Percentiles rank a stretch among this genome's conserved stretches.
These are phyloP conservation scores for Drosophila bocqueti DNA, from an alignment of 1,140 invertebrate genomes.

Conservation along the genomic window DNA sequence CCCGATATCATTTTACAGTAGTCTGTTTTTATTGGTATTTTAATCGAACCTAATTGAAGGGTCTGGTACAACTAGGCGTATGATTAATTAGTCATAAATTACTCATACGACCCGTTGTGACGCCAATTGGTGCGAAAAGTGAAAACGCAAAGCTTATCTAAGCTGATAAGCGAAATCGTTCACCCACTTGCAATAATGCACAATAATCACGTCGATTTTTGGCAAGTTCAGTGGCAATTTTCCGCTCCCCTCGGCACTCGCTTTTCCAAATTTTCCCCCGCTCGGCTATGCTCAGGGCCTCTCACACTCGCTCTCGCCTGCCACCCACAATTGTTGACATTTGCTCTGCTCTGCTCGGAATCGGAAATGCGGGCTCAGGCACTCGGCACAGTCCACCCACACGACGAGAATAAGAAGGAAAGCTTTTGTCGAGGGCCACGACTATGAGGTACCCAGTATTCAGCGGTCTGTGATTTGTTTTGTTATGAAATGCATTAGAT, in stretches of 20 bases:
- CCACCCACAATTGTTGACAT: slow-evolving; percentile 61
- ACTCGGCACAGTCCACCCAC: slow-evolving; percentile 33
- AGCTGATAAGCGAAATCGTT: slow-evolving; percentile 39
- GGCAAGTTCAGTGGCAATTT: slow-evolving; percentile 44
- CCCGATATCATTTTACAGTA: neutral
- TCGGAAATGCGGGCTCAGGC: slow-evolving; percentile 67
- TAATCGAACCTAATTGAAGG: neutral
- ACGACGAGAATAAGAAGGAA: slow-evolving; percentile 6
- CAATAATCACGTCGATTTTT: slow-evolving; percentile 47
- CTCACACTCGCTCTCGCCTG: slow-evolving; percentile 34
- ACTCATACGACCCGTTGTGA: slow-evolving; percentile 58
- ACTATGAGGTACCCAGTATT: slow-evolving; percentile 2
- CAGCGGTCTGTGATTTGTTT: neutral
- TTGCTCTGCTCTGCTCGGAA: slow-evolving; percentile 37
- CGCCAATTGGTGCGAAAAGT: slow-evolving; percentile 43
- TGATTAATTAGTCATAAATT: slow-evolving; percentile 53
- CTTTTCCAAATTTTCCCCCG: slow-evolving; percentile 16
- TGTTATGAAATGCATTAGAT: neutral
- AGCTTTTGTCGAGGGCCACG: neutral
- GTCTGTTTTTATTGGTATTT: neutral
- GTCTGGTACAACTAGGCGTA: slow-evolving; percentile 33
- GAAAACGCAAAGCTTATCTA: slow-evolving; percentile 43
- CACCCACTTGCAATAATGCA: slow-evolving; percentile 27
- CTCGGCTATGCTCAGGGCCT: slow-evolving; percentile 27
- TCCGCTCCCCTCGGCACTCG: neutral